These are phyloP conservation scores for Hippocampus guttulatus DNA, from an alignment of 2,113 vertebrate species.

Conservation along the genomic window DNA sequence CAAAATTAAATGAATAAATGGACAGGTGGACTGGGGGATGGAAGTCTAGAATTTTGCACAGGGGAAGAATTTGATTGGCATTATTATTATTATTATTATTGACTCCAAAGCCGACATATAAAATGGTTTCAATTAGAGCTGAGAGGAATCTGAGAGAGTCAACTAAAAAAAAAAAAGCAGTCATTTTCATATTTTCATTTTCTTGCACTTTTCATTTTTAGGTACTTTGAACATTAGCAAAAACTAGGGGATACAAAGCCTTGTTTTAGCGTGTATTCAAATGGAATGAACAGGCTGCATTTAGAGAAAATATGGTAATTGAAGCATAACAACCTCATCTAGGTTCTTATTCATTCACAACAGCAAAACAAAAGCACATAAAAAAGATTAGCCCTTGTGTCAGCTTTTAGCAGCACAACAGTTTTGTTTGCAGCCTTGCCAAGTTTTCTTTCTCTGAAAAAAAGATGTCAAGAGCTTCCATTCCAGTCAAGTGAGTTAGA, in stretches of 20 bases:
- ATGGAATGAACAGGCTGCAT: not conserved
- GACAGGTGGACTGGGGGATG: constrained; percentile 30
- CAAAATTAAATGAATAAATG: constrained; percentile 44
- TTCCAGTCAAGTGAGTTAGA: not conserved
- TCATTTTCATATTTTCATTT: not conserved
- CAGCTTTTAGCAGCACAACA: not conserved
- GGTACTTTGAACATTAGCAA: not conserved
- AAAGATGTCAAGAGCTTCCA: not conserved
- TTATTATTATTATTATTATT: constrained; percentile 12
- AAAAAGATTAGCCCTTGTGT: not conserved
- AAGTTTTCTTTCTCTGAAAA: not conserved
- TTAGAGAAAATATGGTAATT: constrained; percentile 1
- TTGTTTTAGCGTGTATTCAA: not conserved
- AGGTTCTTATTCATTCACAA: not conserved
- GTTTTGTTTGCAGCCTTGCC: not conserved
- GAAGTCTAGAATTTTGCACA: constrained; percentile 7
- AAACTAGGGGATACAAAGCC: not conserved
- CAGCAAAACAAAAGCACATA: not conserved
- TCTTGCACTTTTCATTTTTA: not conserved
- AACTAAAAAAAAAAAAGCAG: not conserved
- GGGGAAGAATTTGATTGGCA: constrained; percentile 7
- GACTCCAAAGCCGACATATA: not conserved
- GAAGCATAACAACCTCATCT: not conserved
- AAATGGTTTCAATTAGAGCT: constrained; percentile 7
- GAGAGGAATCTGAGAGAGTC: not conserved